These are phyloP conservation scores for Sesia apiformis DNA, from an alignment of 2,888 invertebrate genomes.

Conservation along the genomic window DNA sequence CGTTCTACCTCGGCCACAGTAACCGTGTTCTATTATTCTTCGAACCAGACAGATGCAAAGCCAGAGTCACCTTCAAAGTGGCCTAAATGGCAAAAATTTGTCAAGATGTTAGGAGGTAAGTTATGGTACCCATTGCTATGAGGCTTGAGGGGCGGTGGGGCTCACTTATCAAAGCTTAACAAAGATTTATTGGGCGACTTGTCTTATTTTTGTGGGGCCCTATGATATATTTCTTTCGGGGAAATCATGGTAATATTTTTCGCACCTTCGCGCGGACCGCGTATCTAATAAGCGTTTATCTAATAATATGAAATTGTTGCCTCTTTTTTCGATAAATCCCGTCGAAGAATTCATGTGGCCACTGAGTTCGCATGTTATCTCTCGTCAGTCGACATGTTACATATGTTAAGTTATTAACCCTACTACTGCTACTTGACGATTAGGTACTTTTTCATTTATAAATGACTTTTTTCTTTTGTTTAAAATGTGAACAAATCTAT, in stretches of 20 bases:
- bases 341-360: background rate
- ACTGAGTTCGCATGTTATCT: too few relatives aligned
- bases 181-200: slow-evolving; percentile 37
- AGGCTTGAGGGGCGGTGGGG: slow-evolving; percentile 25
- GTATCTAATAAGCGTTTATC: background rate
- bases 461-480: too few relatives aligned
- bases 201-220: slow-evolving; percentile 23
- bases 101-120: slow-evolving; percentile 43
- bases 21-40: background rate
- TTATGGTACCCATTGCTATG: slow-evolving; percentile 37
- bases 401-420: too few relatives aligned
- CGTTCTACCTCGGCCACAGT: too few relatives aligned
- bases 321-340: background rate
- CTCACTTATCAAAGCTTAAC: slow-evolving; percentile 46
- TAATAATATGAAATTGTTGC: background rate
- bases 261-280: slow-evolving; percentile 1
- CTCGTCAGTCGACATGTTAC: too few relatives aligned
- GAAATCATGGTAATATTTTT: slow-evolving; percentile 8
- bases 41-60: background rate
- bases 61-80: slow-evolving; percentile 15
- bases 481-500: too few relatives aligned
- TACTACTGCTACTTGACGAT: too few relatives aligned
- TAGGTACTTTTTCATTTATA: too few relatives aligned
- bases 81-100: slow-evolving; percentile 37
- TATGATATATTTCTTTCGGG: slow-evolving; percentile 20